These are phyloP conservation scores for Lithodes maja DNA, from an alignment of 2,888 invertebrate genomes.

Conservation along the genomic window DNA sequence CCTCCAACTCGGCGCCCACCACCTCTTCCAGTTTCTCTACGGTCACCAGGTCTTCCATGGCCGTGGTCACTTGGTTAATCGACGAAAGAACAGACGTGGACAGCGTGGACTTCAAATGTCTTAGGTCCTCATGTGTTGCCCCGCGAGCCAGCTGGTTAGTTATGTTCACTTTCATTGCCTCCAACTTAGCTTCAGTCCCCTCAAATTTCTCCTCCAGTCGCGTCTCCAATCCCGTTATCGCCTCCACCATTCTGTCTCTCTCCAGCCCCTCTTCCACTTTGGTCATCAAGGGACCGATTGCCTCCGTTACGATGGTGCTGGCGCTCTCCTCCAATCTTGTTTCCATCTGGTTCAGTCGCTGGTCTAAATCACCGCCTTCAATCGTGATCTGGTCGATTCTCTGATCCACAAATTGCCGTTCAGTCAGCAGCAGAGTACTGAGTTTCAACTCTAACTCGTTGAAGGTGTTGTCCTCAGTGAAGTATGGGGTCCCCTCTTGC, in stretches of 20 bases:
- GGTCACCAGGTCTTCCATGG: slow-evolving; percentile 11
- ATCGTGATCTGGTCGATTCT: not conserved
- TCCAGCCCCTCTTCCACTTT: not conserved
- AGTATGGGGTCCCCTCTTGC: not conserved
- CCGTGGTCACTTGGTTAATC: not conserved
- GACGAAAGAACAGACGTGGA: not conserved
- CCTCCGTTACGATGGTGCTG: not conserved
- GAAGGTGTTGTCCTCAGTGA: not conserved
- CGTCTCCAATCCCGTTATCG: not conserved
- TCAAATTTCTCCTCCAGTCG: not conserved
- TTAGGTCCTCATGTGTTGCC: not conserved
- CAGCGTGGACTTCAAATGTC: not conserved
- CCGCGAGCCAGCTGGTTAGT: not conserved
- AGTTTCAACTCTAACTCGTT: not conserved
- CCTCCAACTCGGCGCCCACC: not conserved
- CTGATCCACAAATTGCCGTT: not conserved
- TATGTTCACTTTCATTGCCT: not conserved
- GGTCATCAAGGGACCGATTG: not conserved
- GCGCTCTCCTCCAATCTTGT: not conserved
- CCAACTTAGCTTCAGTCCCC: not conserved
- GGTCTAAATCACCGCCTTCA: not conserved
- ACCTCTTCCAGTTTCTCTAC: not conserved
- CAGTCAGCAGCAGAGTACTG: not conserved
- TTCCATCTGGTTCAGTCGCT: not conserved
- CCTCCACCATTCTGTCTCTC: not conserved